Evolutionary conservation across 2,113 vertebrate species (phyloP).

Genomic region (Eira barbara): DNA sequence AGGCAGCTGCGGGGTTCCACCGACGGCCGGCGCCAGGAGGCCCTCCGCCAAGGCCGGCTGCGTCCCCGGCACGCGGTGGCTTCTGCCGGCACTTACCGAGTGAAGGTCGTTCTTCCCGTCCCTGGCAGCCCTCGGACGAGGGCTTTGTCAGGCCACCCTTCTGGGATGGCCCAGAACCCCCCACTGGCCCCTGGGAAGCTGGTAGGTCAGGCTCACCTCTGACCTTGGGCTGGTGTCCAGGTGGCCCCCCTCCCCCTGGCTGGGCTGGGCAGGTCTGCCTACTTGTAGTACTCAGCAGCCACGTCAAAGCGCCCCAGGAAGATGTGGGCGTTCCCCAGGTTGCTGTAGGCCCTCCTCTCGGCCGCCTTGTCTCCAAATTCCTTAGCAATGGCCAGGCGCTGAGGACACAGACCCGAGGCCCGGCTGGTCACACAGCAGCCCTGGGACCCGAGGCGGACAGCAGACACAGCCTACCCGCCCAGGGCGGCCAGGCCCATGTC

Average conservation of each 20-base stretch:
- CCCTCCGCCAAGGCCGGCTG: neutral
- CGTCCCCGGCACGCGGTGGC: neutral
- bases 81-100: rapidly evolving
- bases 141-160: neutral
- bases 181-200: neutral
- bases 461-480: neutral
- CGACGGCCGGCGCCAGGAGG: rapidly evolving
- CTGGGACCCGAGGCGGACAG: rapidly evolving
- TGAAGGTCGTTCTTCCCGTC: neutral
- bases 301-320: conserved; percentile 95
- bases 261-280: conserved; percentile 53
- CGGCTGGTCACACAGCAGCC: rapidly evolving
- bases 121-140: rapidly evolving
- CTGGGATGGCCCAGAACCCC: neutral
- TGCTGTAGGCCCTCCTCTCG: conserved; percentile 95
- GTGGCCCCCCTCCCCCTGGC: too few relatives aligned
- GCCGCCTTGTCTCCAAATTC: conserved; percentile 98
- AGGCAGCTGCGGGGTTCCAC: neutral
- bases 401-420: neutral
- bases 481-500: rapidly evolving
- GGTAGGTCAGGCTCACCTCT: neutral
- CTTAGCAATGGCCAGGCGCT: conserved; percentile 98
- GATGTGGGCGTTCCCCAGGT: conserved; percentile 96
- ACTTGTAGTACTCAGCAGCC: conserved; percentile 97
- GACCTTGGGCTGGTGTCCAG: neutral